Evolutionary conservation across 2,113 vertebrate genomes (phyloP).

Genomic region (Takifugu bimaculatus): DNA sequence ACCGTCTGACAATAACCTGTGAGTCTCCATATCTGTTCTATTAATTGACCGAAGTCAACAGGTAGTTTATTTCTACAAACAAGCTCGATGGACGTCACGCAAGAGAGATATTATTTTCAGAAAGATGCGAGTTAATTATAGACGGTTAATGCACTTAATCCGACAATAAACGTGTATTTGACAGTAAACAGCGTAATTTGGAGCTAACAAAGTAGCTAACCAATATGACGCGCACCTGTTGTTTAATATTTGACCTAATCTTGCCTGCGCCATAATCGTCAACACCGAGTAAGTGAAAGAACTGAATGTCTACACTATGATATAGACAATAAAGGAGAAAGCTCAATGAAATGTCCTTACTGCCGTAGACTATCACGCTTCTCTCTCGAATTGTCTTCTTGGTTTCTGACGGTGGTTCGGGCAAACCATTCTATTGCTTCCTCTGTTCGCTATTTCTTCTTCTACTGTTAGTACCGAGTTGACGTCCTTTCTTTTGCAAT

Average conservation of each 20-base stretch:
- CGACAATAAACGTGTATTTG: neutral
- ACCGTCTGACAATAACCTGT: neutral
- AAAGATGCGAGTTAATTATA: neutral
- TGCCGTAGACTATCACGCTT: neutral
- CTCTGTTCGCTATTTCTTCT: neutral
- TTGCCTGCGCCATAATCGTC: neutral
- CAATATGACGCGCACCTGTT: slow-evolving; percentile 51
- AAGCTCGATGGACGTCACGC: neutral
- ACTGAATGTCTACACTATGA: neutral
- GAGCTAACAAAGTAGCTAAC: slow-evolving; percentile 28
- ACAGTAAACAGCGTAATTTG: neutral
- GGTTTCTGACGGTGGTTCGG: neutral
- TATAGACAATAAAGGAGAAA: neutral
- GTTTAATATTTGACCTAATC: neutral
- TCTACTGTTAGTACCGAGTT: neutral
- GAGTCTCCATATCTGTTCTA: neutral
- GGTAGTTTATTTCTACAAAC: neutral
- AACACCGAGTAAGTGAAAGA: neutral
- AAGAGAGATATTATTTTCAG: neutral
- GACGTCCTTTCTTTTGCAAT: accelerated
- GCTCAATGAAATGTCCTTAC: slow-evolving; percentile 3
- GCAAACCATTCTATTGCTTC: neutral
- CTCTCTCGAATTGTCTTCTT: neutral
- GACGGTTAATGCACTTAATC: neutral
- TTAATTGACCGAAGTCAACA: neutral